phyloP scores from a whole-genome alignment of 2,797 vertebrate species.

The Zonotrichia albicollis region DNA sequence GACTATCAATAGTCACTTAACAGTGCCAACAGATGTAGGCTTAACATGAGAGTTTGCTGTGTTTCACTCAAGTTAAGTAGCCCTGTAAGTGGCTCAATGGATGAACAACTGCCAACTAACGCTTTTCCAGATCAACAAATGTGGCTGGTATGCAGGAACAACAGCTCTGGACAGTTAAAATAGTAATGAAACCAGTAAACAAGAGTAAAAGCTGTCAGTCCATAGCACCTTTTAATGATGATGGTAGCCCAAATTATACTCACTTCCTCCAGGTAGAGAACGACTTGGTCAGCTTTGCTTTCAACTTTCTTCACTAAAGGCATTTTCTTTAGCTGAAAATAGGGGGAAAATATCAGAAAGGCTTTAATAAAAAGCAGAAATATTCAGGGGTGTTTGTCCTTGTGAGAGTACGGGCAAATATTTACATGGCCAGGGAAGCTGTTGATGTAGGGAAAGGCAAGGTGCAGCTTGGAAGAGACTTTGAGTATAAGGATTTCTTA shows the following conservation, averaged over 20 bases:
- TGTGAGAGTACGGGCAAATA: not conserved
- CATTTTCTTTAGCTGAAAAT: slow-evolving; percentile 61
- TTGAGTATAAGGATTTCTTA: not conserved
- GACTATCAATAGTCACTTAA: not conserved
- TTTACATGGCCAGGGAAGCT: not conserved
- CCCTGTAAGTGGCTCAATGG: not conserved
- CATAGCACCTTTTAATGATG: not conserved
- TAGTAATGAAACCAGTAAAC: not conserved
- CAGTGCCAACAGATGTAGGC: not conserved
- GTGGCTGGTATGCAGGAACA: not conserved
- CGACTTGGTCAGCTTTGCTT: slow-evolving; percentile 29
- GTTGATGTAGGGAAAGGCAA: not conserved
- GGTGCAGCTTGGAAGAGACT: not conserved
- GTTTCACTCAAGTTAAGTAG: not conserved
- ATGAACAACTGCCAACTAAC: not conserved
- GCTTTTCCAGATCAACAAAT: not conserved
- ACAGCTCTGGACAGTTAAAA: not conserved
- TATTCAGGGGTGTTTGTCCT: not conserved
- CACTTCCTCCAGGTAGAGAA: slow-evolving; percentile 61
- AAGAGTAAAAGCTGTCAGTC: not conserved
- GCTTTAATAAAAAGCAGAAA: not conserved
- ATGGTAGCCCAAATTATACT: not conserved
- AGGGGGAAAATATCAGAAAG: not conserved
- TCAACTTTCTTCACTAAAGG: slow-evolving; percentile 68
- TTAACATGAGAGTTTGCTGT: not conserved